Percentiles rank a stretch among this genome's conserved stretches.
Evolutionary conservation across 2,888 invertebrate species (phyloP).

Genomic region (Gortyna flavago): DNA sequence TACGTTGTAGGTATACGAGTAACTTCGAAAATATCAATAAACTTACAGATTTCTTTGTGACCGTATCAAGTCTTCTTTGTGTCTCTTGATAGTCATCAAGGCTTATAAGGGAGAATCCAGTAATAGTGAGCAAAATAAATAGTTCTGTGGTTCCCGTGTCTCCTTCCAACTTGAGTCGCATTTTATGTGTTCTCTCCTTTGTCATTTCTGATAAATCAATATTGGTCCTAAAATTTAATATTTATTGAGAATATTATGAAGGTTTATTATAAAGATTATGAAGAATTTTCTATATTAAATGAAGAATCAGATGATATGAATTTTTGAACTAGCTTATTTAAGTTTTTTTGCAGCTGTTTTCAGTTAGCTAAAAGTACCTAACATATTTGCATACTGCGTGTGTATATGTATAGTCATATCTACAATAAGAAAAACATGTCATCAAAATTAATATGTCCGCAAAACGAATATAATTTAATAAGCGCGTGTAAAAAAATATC

Average conservation of each 20-base stretch:
- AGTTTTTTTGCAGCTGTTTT: neutral
- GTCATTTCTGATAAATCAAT: constrained; percentile 95
- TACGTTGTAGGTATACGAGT: too few species aligned
- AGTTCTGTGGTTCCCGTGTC: constrained; percentile 91
- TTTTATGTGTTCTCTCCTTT: constrained; percentile 96
- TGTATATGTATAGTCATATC: neutral
- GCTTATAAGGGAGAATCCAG: constrained; percentile 96
- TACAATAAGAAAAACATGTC: neutral
- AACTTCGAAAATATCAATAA: neutral
- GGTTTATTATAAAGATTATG: too few species aligned
- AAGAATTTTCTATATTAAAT: neutral
- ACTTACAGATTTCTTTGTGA: constrained; percentile 92
- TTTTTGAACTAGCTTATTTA: neutral
- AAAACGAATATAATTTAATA: neutral
- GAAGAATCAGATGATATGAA: neutral
- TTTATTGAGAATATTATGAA: neutral
- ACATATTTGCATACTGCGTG: neutral
- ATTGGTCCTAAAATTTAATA: constrained; percentile 85
- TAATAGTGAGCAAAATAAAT: constrained; percentile 96
- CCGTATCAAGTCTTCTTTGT: constrained; percentile 89
- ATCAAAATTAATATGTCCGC: neutral
- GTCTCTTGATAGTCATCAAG: constrained; percentile 94
- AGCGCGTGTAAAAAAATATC: neutral
- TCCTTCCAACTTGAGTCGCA: constrained; percentile 95
- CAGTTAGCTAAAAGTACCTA: neutral